A percentile compares a stretch with the other conserved stretches of the same genome.
These are phyloP conservation scores for Falcunculus frontatus DNA, from an alignment of 2,113 vertebrate species.

Conservation along the genomic window DNA sequence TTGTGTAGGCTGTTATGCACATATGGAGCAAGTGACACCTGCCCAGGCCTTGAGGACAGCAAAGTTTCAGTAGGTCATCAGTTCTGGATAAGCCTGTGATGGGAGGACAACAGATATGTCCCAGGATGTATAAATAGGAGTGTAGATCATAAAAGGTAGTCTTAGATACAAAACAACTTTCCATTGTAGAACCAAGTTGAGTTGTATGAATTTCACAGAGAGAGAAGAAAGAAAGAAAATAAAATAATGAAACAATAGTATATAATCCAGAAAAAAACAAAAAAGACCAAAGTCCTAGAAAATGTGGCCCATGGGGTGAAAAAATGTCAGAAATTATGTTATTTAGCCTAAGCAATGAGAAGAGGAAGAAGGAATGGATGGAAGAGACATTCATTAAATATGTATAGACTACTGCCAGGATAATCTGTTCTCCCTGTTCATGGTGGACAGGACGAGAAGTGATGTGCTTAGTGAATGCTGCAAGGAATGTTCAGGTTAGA, in stretches of 20 bases:
- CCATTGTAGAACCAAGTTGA: background rate
- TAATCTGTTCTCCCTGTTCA: background rate
- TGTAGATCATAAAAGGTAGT: background rate
- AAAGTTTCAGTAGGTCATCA: background rate
- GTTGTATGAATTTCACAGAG: background rate
- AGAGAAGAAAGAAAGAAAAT: background rate
- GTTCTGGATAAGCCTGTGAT: background rate
- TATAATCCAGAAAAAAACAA: background rate
- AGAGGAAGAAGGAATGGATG: background rate
- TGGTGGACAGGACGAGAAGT: background rate
- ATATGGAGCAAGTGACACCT: background rate
- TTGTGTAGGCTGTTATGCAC: background rate
- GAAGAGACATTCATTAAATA: background rate
- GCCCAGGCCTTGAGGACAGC: background rate
- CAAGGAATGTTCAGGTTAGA: background rate
- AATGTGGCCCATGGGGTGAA: accelerated
- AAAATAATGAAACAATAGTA: background rate
- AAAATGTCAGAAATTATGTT: background rate
- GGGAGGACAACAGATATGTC: background rate
- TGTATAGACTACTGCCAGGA: background rate
- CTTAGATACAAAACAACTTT: background rate
- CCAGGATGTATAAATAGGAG: background rate
- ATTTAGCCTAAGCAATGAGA: background rate
- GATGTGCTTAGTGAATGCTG: background rate
- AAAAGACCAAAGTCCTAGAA: background rate